Percentiles rank a stretch among this genome's conserved stretches.
phyloP scores from a whole-genome alignment of 1,140 invertebrate genomes.

The Cecropterus lyciades region DNA sequence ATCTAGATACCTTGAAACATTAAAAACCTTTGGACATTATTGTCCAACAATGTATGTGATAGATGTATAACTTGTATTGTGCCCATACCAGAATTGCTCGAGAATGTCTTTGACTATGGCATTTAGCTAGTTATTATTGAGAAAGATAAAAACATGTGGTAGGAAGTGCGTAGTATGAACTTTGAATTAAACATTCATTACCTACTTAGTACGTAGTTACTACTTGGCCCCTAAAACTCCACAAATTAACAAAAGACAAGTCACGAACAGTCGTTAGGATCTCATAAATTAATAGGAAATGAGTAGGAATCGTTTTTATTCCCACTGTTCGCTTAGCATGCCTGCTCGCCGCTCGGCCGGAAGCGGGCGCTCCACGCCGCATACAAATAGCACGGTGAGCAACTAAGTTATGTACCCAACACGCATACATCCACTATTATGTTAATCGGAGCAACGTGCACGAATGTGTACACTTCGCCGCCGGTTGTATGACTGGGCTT shows the following conservation, averaged over 20 bases:
- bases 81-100: too few species aligned
- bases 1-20: too few species aligned
- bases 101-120: too few species aligned
- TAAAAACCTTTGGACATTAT: too few species aligned
- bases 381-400: constrained; percentile 44
- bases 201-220: too few species aligned
- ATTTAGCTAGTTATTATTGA: too few species aligned
- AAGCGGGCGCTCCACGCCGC: constrained; percentile 39
- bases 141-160: too few species aligned
- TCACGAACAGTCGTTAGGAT: constrained; percentile 35
- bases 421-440: constrained; percentile 35
- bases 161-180: too few species aligned
- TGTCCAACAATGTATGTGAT: too few species aligned
- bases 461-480: constrained; percentile 24
- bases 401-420: constrained; percentile 28
- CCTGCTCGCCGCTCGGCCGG: constrained; percentile 36
- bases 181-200: too few species aligned
- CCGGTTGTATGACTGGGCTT: constrained; percentile 28
- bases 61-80: too few species aligned
- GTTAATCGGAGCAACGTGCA: constrained; percentile 34
- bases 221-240: neutral
- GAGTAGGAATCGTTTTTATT: constrained; percentile 38
- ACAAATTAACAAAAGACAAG: constrained; percentile 33
- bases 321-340: constrained; percentile 43
- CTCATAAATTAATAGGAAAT: constrained; percentile 42